Evolutionary conservation across 1,140 invertebrate species (phyloP), one percentile per base, ranked within the genome.

Genomic region (Drosophila navojoa): DNA sequence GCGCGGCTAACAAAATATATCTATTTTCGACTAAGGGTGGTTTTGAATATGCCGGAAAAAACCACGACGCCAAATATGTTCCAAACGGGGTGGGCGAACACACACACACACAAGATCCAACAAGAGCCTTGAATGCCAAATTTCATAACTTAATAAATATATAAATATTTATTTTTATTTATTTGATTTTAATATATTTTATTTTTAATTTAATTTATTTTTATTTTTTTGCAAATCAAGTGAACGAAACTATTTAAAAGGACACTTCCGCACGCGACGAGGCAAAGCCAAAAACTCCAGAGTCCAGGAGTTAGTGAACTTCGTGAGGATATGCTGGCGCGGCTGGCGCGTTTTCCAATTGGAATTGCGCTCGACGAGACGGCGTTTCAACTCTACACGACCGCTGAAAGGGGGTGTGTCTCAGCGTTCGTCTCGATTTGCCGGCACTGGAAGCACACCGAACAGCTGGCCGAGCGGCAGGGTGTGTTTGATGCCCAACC

Each of bases 231-330:
- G 35, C 35, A 38, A 38, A 6, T 38, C 10, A 38, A 38, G 10
- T 0, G 5, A 38, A 38, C 0, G 10, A 47, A 47, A 47, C 44
- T 19, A 9, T 16, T 22, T 47, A 11, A 11, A 10, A 74, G 32
- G 32, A 22, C 49, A 86, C 82, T 79, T 86, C 81, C 81, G 60
- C 32, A 66, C 84, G 71, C 82, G 71, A 78, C 69, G 53, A 79
- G 45, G 50, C 10, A 81, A 79, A 76, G 79, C 64, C 79, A 70
- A 69, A 82, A 89, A 87, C 82, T 86, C 76, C 49, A 45, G 71
- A 55, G 47, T 16, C 58, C 27, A 49, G 47, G 59, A 79, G 82
- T 61, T 71, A 82, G 73, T 79, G 82, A 89, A 87, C 84, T 72
- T 76, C 77, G 69, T 35, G 53, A 35, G 50, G 40, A 55, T 27